Conservation (phyloP, 2,113 vertebrate species). For the Anguilla japonica region DNA sequence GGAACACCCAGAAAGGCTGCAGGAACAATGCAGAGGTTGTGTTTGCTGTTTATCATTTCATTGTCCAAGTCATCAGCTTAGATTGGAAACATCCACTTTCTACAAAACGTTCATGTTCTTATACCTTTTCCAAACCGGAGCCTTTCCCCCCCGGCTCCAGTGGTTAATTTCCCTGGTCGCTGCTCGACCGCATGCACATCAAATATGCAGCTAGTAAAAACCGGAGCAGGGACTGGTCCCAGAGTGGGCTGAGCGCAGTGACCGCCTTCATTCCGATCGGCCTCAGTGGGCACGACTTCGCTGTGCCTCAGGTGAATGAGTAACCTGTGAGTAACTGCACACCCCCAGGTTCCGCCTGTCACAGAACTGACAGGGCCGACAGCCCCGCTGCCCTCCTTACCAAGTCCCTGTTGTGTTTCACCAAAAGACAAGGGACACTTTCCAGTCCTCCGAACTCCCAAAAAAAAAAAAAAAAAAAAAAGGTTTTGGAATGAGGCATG, state of each 20-base stretch:
- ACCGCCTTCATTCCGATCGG: neutral
- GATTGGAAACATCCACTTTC: neutral
- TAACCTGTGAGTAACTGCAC: neutral
- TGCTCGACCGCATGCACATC: neutral
- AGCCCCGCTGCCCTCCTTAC: neutral
- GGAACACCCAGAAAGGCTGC: neutral
- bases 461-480: no score
- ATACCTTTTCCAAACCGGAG: neutral
- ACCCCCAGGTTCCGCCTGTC: neutral
- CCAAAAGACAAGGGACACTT: neutral
- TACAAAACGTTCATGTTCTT: neutral
- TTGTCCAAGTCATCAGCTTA: neutral
- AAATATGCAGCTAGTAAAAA: slow-evolving; percentile 11
- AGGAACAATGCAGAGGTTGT: neutral
- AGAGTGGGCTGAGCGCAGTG: neutral
- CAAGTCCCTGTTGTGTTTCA: neutral
- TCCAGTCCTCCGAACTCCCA: neutral
- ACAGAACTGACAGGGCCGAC: neutral
- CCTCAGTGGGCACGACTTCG: neutral
- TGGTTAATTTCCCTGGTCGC: neutral
- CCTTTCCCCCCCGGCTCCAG: neutral
- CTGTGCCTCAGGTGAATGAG: slow-evolving; percentile 21
- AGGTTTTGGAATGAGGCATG: neutral
- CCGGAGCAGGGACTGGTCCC: neutral
- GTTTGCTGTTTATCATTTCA: neutral